Evolutionary conservation across 2,888 invertebrate species (phyloP).

Genomic region (Protodeltote pygarga): DNA sequence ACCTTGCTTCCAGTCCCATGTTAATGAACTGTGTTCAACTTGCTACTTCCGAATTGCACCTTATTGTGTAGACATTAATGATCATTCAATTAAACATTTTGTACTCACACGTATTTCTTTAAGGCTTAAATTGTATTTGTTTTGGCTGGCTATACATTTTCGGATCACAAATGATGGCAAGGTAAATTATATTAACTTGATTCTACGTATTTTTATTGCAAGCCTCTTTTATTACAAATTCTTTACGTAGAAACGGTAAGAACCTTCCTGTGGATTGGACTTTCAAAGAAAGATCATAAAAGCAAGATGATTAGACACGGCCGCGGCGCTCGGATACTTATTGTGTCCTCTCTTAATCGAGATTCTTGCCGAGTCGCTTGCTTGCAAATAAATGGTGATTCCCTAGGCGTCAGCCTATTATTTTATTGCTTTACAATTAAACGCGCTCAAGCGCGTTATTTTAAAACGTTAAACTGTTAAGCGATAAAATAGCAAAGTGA

Average conservation of each 20-base stretch:
- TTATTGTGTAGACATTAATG: slow-evolving; percentile 54
- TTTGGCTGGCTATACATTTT: slow-evolving; percentile 22
- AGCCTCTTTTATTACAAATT: not conserved
- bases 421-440: not conserved
- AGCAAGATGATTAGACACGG: not conserved
- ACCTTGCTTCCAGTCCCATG: slow-evolving; percentile 62
- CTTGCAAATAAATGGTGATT: slow-evolving; percentile 7
- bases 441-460: not conserved
- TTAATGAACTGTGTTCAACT: slow-evolving; percentile 64
- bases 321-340: not conserved
- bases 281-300: slow-evolving; percentile 7
- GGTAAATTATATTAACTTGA: slow-evolving; percentile 19
- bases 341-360: slow-evolving; percentile 7
- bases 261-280: not conserved
- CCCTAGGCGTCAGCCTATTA: no score
- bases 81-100: slow-evolving; percentile 27
- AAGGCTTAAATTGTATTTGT: slow-evolving; percentile 24
- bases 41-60: slow-evolving; percentile 63
- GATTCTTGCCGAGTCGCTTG: not conserved
- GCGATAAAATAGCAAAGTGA: no score
- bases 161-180: slow-evolving; percentile 19
- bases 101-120: slow-evolving; percentile 27
- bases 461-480: not conserved
- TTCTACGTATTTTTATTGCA: not conserved
- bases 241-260: not conserved